Base-by-base conservation (phyloP, 2,888 invertebrate genomes). In the Ectemnius cavifrons region DNA sequence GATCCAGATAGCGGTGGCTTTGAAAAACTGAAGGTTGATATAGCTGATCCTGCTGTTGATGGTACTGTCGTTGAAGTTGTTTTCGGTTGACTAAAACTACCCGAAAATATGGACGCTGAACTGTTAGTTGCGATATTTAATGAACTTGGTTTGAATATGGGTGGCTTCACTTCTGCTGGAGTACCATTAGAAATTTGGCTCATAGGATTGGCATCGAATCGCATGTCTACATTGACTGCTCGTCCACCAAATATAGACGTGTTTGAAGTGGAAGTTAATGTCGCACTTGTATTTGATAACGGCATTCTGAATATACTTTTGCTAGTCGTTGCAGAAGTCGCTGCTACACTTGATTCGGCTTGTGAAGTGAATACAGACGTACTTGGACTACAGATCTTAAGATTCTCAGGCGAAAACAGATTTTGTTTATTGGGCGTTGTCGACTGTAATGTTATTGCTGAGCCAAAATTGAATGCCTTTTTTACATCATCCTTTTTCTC, bases 331-430 rank as follows among this genome's bases (percentile, higher is more conserved):
- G 73, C 46, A 4, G 59, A 11, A 37, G 37, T 11, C 37, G 37
- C 37, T 37, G 37, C 37, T 37, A 6, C 37, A 37, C 8, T 37
- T 37, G 37, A 37, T 37, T 37, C 37, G 37, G 13, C 46, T 28
- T 82, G 27, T 20, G 60, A 37, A 37, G 37, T 37, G 37, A 37
- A 37, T 37, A 37, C 37, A 8, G 37, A 23, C 28, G 18, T 72
- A 2, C 78, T 66, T 5, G 86, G 85, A 67, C 75, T 82, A 28
- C 88, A 88, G 2, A 87, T 84, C 52, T 87, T 86, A 2, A 83
- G 77, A 61, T 80, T 85, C 0, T 85, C 86, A 2, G 78, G 59
- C 16, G 49, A 73, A 4, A 66, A 56, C 23, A 23, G 8, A 49
- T 61, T 73, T 79, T 78, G 66, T 18, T 73, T 75, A 13, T 67